Conservation (phyloP, 2,888 invertebrate genomes). For the Zaprionus bogoriensis region DNA sequence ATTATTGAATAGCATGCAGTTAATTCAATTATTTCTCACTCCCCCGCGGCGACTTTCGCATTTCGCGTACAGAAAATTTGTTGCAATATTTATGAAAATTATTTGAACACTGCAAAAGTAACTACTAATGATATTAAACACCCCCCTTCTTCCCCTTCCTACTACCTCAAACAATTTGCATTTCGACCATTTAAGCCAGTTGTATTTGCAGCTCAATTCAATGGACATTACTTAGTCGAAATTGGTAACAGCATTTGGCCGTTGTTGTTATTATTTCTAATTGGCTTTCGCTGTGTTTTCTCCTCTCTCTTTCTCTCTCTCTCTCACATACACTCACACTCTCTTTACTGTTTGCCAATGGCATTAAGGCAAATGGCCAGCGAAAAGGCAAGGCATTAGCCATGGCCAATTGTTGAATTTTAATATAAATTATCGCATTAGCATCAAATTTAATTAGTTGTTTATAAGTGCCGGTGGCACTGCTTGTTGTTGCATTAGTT, state of each 20-base stretch:
- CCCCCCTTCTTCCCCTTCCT: not conserved
- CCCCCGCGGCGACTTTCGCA: not conserved
- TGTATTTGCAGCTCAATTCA: conserved; percentile 38
- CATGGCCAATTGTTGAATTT: conserved; percentile 32
- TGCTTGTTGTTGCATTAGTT: not conserved
- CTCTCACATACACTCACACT: too few relatives aligned
- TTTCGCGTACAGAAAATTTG: conserved; percentile 10
- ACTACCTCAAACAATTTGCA: conserved; percentile 3
- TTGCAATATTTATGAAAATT: conserved; percentile 32
- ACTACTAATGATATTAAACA: not conserved
- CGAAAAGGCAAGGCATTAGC: conserved; percentile 11
- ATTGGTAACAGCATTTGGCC: conserved; percentile 46
- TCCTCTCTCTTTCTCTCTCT: not conserved
- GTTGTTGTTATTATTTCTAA: conserved; percentile 66
- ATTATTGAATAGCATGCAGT: conserved; percentile 58
- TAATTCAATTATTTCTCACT: conserved; percentile 56
- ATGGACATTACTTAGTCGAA: conserved; percentile 43
- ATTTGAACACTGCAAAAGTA: conserved; percentile 4
- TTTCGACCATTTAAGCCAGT: conserved; percentile 22
- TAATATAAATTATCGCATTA: conserved; percentile 49
- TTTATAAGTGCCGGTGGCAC: not conserved
- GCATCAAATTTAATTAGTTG: conserved; percentile 52
- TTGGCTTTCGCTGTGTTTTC: conserved; percentile 36
- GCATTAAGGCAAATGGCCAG: conserved; percentile 29
- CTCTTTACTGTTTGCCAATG: too few relatives aligned